A percentile compares a stretch with the other conserved stretches of the same genome.
These are phyloP conservation scores for Pterocles orientalis DNA, from an alignment of 2,113 vertebrate species.

Conservation along the genomic window DNA sequence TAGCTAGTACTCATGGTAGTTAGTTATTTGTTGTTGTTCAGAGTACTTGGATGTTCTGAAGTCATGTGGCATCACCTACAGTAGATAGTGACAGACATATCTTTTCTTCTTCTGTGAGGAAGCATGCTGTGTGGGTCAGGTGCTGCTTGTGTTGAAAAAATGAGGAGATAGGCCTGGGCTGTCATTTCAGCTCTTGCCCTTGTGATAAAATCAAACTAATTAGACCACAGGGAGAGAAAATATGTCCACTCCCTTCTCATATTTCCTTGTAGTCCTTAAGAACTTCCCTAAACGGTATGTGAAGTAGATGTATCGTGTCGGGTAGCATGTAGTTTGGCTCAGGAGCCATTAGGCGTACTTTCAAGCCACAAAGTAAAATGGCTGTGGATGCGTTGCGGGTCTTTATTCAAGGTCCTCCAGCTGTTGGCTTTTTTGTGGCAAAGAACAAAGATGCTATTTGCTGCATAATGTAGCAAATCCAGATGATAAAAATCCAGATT, in stretches of 20 bases:
- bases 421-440: neutral
- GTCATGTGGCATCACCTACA: neutral
- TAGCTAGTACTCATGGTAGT: neutral
- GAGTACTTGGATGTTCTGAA: neutral
- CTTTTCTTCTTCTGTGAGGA: neutral
- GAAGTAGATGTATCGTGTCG: neutral
- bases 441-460: neutral
- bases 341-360: neutral
- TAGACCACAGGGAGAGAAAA: neutral
- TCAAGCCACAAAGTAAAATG: neutral
- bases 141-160: neutral
- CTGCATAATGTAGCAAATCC: neutral
- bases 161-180: neutral
- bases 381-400: neutral
- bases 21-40: neutral
- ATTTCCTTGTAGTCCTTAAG: neutral
- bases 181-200: neutral
- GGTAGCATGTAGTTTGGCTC: neutral
- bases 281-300: neutral
- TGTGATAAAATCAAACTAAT: neutral
- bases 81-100: neutral
- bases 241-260: neutral
- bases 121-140: neutral
- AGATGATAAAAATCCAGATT: neutral
- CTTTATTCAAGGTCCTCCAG: neutral